Percentiles rank a stretch among this genome's conserved stretches.
Conservation (phyloP, 2,113 vertebrate species). For the Variabilichromis moorii region DNA sequence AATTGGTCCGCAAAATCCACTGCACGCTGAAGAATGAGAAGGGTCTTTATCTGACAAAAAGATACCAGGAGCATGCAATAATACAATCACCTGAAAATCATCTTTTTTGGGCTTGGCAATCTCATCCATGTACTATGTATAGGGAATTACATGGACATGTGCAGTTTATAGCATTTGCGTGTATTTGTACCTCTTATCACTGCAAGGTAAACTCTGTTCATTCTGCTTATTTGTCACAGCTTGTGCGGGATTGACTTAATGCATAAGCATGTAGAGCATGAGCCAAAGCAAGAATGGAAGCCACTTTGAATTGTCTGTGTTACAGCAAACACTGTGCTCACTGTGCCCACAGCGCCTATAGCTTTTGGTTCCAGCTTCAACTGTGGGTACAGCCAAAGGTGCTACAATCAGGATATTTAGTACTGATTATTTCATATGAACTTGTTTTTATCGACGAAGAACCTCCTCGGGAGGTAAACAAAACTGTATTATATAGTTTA, state of each 20-base stretch:
- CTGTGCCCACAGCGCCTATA: not conserved
- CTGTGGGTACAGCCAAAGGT: not conserved
- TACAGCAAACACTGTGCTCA: not conserved
- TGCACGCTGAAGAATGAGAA: not conserved
- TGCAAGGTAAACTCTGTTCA: not conserved
- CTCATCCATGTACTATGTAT: not conserved
- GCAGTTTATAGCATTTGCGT: not conserved
- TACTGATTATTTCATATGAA: not conserved
- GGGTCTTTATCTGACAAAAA: not conserved
- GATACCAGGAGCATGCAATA: not conserved
- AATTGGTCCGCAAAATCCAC: constrained; percentile 12
- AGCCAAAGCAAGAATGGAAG: not conserved
- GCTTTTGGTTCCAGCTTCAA: not conserved
- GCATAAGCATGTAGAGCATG: not conserved
- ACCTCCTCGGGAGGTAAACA: not conserved
- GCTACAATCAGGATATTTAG: not conserved
- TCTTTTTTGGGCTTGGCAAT: not conserved
- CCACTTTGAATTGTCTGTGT: not conserved
- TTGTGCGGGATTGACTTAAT: not conserved
- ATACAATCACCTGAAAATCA: not conserved
- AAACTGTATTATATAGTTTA: not conserved
- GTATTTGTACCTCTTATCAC: not conserved
- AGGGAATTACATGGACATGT: not conserved
- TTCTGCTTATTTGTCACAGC: not conserved
- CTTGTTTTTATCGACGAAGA: not conserved